Conservation (phyloP, 64 coral and sea anemone genomes). For the Orbicella faveolata region DNA sequence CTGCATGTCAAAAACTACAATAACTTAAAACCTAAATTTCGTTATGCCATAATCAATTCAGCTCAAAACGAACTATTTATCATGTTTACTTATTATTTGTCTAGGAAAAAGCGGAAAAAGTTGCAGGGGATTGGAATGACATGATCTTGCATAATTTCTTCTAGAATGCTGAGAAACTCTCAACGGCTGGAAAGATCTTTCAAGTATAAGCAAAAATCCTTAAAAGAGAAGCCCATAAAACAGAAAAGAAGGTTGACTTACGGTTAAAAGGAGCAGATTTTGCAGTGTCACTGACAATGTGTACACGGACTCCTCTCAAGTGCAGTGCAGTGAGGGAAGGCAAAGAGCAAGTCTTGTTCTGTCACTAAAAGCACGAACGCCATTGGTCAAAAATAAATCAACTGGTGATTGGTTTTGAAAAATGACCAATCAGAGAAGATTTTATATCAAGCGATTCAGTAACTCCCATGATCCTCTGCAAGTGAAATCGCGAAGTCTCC, state of each 20-base stretch:
- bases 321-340: background rate
- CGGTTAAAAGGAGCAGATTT: background rate
- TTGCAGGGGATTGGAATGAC: background rate
- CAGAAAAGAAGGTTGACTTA: background rate
- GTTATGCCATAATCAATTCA: no score
- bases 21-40: background rate
- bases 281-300: background rate
- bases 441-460: background rate
- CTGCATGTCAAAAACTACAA: background rate
- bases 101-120: no score
- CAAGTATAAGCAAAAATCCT: background rate
- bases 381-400: conserved; percentile 19
- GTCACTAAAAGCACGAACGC: background rate
- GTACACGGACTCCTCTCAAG: background rate
- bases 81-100: no score
- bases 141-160: background rate
- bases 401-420: background rate
- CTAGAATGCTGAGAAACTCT: background rate
- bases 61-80: no score
- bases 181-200: background rate
- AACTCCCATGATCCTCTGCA: conserved; percentile 50
- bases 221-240: no score
- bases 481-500: background rate
- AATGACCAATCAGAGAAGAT: conserved; percentile 31
- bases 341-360: background rate